Conservation (phyloP, 2,113 vertebrate species). For the Castor canadensis region DNA sequence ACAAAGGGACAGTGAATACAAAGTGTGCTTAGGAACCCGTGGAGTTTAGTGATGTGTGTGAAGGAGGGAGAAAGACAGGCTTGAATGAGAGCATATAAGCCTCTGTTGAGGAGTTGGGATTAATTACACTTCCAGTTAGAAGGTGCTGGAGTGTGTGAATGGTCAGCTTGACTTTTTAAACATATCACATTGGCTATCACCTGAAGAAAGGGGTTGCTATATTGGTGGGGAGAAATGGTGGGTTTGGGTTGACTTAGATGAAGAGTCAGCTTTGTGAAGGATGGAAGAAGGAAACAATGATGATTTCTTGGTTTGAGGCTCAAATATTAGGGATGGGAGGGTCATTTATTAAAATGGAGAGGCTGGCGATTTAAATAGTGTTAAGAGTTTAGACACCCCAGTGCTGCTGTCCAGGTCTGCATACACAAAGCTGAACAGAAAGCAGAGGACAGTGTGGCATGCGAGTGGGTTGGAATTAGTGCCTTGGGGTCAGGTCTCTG, state of each 20-base stretch:
- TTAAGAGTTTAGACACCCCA: not conserved
- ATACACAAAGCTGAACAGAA: not conserved
- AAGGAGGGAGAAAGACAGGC: not conserved
- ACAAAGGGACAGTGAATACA: not conserved
- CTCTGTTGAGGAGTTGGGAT: not conserved
- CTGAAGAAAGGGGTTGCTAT: not conserved
- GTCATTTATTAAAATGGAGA: not conserved
- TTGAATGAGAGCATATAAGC: no score
- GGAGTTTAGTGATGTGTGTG: not conserved
- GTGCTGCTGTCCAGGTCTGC: not conserved
- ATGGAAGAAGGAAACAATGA: not conserved
- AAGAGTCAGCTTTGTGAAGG: not conserved
- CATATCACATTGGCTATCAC: not conserved
- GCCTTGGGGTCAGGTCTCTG: not conserved
- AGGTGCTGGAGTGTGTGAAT: not conserved
- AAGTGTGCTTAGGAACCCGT: accelerated
- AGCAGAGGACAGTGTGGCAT: not conserved
- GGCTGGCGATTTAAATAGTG: not conserved
- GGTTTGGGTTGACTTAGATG: not conserved
- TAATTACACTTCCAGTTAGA: not conserved
- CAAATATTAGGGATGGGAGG: not conserved
- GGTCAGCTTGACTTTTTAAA: not conserved
- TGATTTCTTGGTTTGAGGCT: not conserved
- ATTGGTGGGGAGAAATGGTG: not conserved
- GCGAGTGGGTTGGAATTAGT: not conserved